Conservation (phyloP, 2,888 invertebrate species). For the Anoncus sp. region DNA sequence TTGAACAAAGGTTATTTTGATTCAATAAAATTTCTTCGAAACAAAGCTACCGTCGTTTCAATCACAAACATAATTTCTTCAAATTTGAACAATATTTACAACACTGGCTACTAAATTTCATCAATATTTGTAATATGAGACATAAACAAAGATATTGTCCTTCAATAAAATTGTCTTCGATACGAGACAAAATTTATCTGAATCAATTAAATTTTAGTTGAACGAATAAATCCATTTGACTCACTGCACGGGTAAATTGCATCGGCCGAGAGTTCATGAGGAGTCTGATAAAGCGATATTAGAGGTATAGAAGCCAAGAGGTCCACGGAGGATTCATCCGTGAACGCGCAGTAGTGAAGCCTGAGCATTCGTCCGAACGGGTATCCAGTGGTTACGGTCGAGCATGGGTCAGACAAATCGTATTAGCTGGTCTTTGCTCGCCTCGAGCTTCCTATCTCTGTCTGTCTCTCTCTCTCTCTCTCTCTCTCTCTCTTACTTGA, state of each 20-base stretch:
- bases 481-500: background rate
- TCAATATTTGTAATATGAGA: no score
- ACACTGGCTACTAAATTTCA: background rate
- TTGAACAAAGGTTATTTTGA: no score
- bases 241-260: constrained; percentile 21
- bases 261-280: constrained; percentile 1
- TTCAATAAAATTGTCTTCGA: background rate
- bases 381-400: constrained; percentile 25
- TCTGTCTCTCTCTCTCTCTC: no score
- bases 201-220: background rate
- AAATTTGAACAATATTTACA: background rate
- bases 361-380: background rate
- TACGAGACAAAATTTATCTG: background rate
- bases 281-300: background rate
- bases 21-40: no score
- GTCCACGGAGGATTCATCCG: background rate
- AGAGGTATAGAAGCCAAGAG: background rate
- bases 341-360: background rate
- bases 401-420: constrained; percentile 34
- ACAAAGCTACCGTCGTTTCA: no score
- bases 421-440: constrained; percentile 7
- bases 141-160: background rate
- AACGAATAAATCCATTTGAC: constrained; percentile 4
- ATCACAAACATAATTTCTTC: no score
- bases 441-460: background rate